Evolutionary conservation across 2,888 invertebrate genomes (phyloP), one percentile per base, ranked within the genome.

Genomic region (Silvanus unidentatus): DNA sequence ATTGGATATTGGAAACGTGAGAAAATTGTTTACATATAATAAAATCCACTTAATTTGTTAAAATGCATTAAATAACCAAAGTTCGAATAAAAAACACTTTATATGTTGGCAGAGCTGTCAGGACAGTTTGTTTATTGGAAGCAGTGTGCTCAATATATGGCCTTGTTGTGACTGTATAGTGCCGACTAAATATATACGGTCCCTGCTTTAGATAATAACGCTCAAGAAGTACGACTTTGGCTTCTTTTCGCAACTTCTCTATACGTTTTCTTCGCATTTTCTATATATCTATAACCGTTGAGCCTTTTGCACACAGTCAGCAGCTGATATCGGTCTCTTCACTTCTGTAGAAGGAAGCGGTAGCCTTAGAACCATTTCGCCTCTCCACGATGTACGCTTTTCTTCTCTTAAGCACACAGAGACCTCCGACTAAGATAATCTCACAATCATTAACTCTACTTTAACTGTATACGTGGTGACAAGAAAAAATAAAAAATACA

Each of bases 361-460:
- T 52, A 52, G 54, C 54, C 43, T 22, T 22, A 22, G 22, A 22
- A 8, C 22, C 8, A 5, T 22, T 22, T 22, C 22, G 3, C 22
- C 8, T 22, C 3, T 22, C 3, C 22, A 8, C 22, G 8, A 22
- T 8, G 22, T 22, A 30, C 8, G 12, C 12, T 12, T 40, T 32
- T 32, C 32, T 32, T 12, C n/a, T 32, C 3, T 32, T 5, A 8
- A 5, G 32, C 10, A n/a, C n/a, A 32, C 8, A 12, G 30, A 48
- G 54, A 54, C 54, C 54, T 53, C 54, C 54, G 52, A 51, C 52
- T 39, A 43, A 52, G 54, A 54, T 54, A 49, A 54, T 54, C 54
- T 54, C 47, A 42, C 48, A 49, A 51, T 54, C 53, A 54, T 54
- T 54, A 54, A 54, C 48, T 50, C 49, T 51, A 35, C 45, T 48